Evolutionary conservation across 1,140 invertebrate genomes (phyloP), one percentile per base, ranked within the genome.

Genomic region (Leucophenga varia): DNA sequence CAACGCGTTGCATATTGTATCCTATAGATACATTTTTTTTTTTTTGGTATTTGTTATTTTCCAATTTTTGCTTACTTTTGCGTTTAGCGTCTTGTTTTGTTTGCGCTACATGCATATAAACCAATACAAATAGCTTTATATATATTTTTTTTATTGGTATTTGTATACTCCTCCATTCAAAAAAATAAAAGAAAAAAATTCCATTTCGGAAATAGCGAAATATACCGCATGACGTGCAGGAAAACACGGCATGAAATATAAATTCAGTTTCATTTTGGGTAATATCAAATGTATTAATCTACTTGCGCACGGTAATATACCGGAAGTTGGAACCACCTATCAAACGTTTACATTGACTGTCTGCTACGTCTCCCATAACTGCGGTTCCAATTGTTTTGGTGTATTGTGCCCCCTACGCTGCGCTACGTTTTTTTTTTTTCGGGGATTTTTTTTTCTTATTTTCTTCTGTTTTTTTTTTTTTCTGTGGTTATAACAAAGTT

Each of bases 241-340:
- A 41, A 41, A 41, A 16, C 39, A 41, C 39, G 28, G 39, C 13
- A 41, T 41, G 21, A 41, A 41, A 41, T 41, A 41, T 41, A 41
- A 41, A 30, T 41, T 41, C 39, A 25, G 22, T 41, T 41, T 16
- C 47, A 43, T 40, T 54, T 57, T 54, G 44, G n/a, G 52, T 55
- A 58, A 53, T 65, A 65, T 65, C 61, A 61, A 57, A 67, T 67
- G 59, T 65, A 67, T 65, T 65, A 65, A 65, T 65, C 63, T 61
- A 67, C 63, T 67, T 52, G 32, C 52, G 47, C 48, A 50, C 41
- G 51, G 52, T 50, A 39, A 47, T 58, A 48, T 58, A 40, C 54
- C 58, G 63, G 59, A 67, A 59, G 63, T 65, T 59, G 63, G 63
- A 63, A 65, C 67, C 63, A 65, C 63, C 63, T 67, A 61, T 63